Base-by-base conservation (phyloP, 2,113 vertebrate genomes). In the Poecile atricapillus region DNA sequence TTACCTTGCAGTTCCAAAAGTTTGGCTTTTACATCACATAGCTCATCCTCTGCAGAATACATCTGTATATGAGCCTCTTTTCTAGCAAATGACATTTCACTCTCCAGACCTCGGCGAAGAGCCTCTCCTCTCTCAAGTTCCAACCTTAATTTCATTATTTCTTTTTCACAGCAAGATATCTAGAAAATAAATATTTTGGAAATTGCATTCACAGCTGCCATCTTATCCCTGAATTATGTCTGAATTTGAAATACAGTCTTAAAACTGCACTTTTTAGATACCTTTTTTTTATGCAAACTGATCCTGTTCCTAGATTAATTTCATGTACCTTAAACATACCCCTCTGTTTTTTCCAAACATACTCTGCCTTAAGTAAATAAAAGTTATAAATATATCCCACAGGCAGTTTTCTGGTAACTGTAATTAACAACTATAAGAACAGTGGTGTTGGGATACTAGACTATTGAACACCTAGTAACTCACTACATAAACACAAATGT, bases 101-200 rank as follows among this genome's bases (percentile, higher is more conserved):
- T 28, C 35, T 62, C 35, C 35, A 62, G 35, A 62, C 25, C 35
- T 39, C 4, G 35, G 19, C 24, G 25, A 62, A 62, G 11, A 39
- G 25, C 25, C 25, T 62, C 35, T 17, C 98, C 98, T 77, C 98
- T 98, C 96, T 99, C 98, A 80, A 99, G 87, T 30, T 39, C 39
- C 39, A 39, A 8, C 39, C 39, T 39, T 98, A 99, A 97, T 27
- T 97, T 98, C 18, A 98, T 96, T 77, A 98, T 73, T 97, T 98
- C 98, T 24, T 97, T 97, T 96, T 99, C 98, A 85, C 95, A 98
- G 43, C 10, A 56, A 22, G 96, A 97, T 73, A 98, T 60, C 99
- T 99, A 87, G 68, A 97, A 96, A 93, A 96, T 18, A 95, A 90
- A 70, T 68, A 17, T 90, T 95, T 65, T 7, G 17, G 15, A 73